Base-by-base conservation (phyloP, 2,113 vertebrate genomes). In the Tursiops truncatus region DNA sequence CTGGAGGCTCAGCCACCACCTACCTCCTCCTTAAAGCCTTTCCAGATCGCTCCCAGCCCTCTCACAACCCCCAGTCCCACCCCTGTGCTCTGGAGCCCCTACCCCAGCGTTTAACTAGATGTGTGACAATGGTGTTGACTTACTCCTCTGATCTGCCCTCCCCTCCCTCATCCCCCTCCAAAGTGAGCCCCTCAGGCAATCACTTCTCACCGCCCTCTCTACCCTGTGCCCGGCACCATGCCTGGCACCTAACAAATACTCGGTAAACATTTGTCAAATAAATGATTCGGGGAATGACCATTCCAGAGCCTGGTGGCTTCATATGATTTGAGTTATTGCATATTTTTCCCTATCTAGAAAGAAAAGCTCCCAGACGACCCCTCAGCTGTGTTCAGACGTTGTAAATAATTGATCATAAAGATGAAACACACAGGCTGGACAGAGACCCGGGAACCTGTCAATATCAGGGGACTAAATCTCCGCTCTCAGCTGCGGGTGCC, bases 351-450 rank as follows among this genome's bases (percentile, higher is more conserved):
- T 77, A 87, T 98, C 98, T 96, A 84, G 76, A 98, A 98, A 98
- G 83, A 98, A 98, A 98, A 97, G 58, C 62, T 97, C 97, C 87
- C 97, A 98, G 96, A 95, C 95, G 94, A 96, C 96, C 98, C 73
- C 36, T 97, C 94, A 50, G 68, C 95, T 97, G 91, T 98, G 95
- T 98, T 98, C 97, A 97, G 98, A 98, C 97, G 98, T 96, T 97
- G 96, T 98, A 98, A 99, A 99, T 99, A 99, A 99, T 99, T 99
- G 98, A 99, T 99, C 98, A 98, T 93, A 96, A 97, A 98, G 98
- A 98, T 98, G 98, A 98, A 98, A 98, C 94, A 31, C 92, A 76
- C 97, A 94, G 53, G 94, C 98, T 98, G 98, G 98, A 98, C 65
- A 5, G 97, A 97, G 97, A 97, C 97, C 98, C 98, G 93, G 94